These are phyloP conservation scores for Climacteris rufus DNA, from an alignment of 2,113 vertebrate species.

Conservation along the genomic window DNA sequence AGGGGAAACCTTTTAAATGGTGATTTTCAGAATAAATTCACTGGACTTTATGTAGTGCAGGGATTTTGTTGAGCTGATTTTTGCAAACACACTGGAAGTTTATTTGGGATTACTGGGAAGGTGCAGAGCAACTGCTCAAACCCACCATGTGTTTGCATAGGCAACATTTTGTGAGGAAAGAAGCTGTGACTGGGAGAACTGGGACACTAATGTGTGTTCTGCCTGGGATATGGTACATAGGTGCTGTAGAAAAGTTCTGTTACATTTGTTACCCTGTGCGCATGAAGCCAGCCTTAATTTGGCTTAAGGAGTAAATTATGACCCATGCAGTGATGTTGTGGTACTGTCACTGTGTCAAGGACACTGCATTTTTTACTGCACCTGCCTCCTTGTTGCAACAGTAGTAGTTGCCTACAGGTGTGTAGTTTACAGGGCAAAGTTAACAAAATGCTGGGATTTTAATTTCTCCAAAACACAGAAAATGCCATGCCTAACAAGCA, in stretches of 20 bases:
- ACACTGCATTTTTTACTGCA: neutral
- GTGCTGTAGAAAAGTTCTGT: neutral
- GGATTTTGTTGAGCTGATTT: neutral
- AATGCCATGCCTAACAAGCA: neutral
- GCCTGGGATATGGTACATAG: neutral
- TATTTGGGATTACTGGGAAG: neutral
- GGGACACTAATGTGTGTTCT: rapidly evolving
- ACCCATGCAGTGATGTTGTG: neutral
- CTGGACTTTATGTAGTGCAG: neutral
- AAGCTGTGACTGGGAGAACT: neutral
- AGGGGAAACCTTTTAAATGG: neutral
- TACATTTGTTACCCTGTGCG: neutral
- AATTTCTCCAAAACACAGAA: neutral
- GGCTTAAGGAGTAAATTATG: neutral
- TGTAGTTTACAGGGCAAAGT: neutral
- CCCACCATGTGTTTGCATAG: rapidly evolving
- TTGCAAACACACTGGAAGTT: neutral
- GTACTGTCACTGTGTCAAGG: neutral
- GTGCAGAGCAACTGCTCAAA: neutral
- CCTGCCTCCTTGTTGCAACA: neutral
- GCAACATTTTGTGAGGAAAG: neutral
- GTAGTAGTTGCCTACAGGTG: neutral
- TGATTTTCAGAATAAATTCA: neutral
- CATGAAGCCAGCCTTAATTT: neutral
- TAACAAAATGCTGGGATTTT: neutral